phyloP scores from a whole-genome alignment of 2,888 invertebrate genomes.

The Eupithecia subfuscata region DNA sequence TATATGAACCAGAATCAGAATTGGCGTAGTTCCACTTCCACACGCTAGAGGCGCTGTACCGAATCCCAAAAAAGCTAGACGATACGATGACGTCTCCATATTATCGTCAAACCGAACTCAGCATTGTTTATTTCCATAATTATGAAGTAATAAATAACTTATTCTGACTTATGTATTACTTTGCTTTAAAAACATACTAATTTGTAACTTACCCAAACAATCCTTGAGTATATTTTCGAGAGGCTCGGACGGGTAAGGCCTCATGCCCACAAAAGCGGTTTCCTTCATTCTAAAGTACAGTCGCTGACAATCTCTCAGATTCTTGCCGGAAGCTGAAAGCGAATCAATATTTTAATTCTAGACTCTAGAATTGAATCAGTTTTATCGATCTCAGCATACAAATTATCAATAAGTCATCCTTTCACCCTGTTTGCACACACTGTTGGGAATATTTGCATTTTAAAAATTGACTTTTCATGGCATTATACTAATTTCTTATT shows the following conservation, averaged over 20 bases:
- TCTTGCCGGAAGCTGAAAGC: conserved; percentile 86
- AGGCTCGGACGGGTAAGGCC: conserved; percentile 95
- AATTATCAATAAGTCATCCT: neutral
- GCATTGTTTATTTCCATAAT: no score
- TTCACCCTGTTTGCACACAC: neutral
- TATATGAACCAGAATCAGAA: no score
- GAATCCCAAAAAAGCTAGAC: no score
- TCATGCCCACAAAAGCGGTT: conserved; percentile 93
- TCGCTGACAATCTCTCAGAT: conserved; percentile 92
- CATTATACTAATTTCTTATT: no score
- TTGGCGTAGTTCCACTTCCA: no score
- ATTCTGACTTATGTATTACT: no score
- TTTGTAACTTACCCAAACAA: conserved; percentile 86
- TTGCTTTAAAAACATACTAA: neutral
- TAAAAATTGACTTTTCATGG: no score
- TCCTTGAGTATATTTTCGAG: conserved; percentile 95
- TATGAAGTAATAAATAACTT: no score
- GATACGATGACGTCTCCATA: no score
- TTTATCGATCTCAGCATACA: neutral
- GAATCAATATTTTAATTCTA: neutral
- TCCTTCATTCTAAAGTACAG: conserved; percentile 98
- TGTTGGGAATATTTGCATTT: no score
- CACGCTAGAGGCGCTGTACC: no score
- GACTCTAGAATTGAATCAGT: neutral
- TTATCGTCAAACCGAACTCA: no score